Conservation (phyloP, 2,888 invertebrate species). For the Exephanes ischioxanthus region DNA sequence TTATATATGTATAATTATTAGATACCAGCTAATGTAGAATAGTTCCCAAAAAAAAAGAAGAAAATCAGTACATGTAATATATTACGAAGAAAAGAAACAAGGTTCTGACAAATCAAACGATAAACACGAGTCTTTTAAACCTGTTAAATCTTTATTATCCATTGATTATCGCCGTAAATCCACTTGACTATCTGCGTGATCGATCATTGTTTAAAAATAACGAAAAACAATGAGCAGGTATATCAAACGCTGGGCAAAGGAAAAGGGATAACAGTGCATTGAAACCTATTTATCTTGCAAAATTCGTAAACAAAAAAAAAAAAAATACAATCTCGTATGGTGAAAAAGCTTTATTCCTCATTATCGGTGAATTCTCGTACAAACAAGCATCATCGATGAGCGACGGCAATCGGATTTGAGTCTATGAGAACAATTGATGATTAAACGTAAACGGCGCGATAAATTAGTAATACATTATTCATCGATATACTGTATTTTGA, state of each 20-base stretch:
- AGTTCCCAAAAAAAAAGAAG: slow-evolving; percentile 63
- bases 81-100: slow-evolving; percentile 71
- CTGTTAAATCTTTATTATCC: background rate
- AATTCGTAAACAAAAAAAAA: background rate
- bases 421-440: slow-evolving; percentile 37
- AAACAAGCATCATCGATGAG: slow-evolving; percentile 59
- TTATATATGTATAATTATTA: slow-evolving; percentile 72
- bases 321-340: slow-evolving; percentile 19
- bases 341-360: slow-evolving; percentile 70
- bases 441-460: slow-evolving; percentile 48
- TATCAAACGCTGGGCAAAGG: background rate
- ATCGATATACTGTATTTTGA: slow-evolving; percentile 49
- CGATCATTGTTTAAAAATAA: background rate
- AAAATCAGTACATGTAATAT: slow-evolving; percentile 74
- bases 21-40: slow-evolving; percentile 69
- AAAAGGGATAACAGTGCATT: background rate
- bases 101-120: slow-evolving; percentile 64
- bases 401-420: slow-evolving; percentile 42
- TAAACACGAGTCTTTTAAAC: slow-evolving; percentile 4
- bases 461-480: slow-evolving; percentile 58
- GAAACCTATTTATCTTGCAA: too few relatives aligned
- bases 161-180: background rate
- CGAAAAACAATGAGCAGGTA: background rate
- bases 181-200: background rate
- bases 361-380: slow-evolving; percentile 58